Conservation (phyloP, 2,113 vertebrate genomes). For the Aegotheles bennettii region DNA sequence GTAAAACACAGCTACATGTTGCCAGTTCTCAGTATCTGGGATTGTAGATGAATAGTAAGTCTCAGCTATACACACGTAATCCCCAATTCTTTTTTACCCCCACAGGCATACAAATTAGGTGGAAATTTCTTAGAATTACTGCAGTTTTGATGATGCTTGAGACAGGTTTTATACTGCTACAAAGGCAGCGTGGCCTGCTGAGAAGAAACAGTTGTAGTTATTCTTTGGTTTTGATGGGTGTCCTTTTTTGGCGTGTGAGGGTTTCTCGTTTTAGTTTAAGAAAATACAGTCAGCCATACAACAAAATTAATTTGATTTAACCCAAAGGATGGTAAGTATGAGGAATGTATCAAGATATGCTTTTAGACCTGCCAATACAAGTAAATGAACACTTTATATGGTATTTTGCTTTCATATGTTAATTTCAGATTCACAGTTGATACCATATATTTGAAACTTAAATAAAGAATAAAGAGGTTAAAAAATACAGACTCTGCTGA, state of each 20-base stretch:
- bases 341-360: not conserved
- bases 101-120: not conserved
- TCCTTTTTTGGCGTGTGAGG: not conserved
- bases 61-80: not conserved
- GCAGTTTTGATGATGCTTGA: not conserved
- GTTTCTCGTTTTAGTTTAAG: not conserved
- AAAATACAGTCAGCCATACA: not conserved
- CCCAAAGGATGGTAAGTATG: not conserved
- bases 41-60: not conserved
- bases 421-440: slow-evolving; percentile 16
- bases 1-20: not conserved
- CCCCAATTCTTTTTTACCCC: fast-evolving
- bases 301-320: not conserved
- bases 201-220: not conserved
- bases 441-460: slow-evolving; percentile 17
- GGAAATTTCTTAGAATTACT: not conserved
- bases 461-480: slow-evolving; percentile 29
- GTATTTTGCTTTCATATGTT: slow-evolving; percentile 1
- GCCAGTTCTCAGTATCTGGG: not conserved
- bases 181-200: not conserved
- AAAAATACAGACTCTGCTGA: slow-evolving; percentile 43
- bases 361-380: not conserved
- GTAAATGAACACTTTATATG: not conserved
- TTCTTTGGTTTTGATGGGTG: not conserved
- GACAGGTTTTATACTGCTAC: not conserved